Percentiles rank a stretch among this genome's conserved stretches.
Conservation (phyloP, 2,797 vertebrate species). For the Chelmon rostratus region DNA sequence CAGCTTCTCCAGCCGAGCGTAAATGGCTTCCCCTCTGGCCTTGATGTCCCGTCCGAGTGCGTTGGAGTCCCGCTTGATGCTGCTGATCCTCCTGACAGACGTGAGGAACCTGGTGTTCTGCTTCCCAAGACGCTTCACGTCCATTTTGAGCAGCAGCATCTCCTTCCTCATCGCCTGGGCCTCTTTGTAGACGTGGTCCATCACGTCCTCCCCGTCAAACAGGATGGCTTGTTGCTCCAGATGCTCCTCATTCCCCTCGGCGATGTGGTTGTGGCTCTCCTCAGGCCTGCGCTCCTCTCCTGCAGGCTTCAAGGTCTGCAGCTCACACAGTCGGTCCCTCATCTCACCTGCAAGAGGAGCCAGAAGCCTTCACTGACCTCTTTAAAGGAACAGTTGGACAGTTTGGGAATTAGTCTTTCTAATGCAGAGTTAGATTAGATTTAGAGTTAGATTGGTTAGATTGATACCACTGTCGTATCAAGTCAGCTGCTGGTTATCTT, state of each 20-base stretch:
- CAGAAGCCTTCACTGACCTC: conserved; percentile 8
- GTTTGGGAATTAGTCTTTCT: neutral
- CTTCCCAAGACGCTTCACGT: conserved; percentile 92
- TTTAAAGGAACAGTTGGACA: neutral
- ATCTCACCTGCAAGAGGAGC: conserved; percentile 86
- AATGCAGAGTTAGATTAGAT: neutral
- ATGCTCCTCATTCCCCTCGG: conserved; percentile 53
- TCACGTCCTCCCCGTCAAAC: conserved; percentile 90
- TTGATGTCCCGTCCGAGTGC: conserved; percentile 95
- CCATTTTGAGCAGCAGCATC: conserved; percentile 86
- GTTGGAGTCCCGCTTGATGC: conserved; percentile 97
- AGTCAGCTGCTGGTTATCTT: too few species aligned
- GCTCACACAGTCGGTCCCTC: conserved; percentile 92
- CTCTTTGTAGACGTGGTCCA: conserved; percentile 90
- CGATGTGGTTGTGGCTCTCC: neutral
- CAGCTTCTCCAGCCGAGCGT: conserved; percentile 89
- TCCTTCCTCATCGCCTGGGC: conserved; percentile 90
- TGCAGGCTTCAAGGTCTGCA: conserved; percentile 74
- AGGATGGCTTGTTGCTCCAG: conserved; percentile 79
- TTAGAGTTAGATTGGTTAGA: too few species aligned
- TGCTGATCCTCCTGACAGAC: conserved; percentile 95
- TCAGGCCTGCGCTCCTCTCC: conserved; percentile 17
- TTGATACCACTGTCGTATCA: neutral
- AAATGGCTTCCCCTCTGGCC: conserved; percentile 88
- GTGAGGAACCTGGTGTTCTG: conserved; percentile 96